These are phyloP conservation scores for Hyla sarda DNA, from an alignment of 2,113 vertebrate species.

Conservation along the genomic window DNA sequence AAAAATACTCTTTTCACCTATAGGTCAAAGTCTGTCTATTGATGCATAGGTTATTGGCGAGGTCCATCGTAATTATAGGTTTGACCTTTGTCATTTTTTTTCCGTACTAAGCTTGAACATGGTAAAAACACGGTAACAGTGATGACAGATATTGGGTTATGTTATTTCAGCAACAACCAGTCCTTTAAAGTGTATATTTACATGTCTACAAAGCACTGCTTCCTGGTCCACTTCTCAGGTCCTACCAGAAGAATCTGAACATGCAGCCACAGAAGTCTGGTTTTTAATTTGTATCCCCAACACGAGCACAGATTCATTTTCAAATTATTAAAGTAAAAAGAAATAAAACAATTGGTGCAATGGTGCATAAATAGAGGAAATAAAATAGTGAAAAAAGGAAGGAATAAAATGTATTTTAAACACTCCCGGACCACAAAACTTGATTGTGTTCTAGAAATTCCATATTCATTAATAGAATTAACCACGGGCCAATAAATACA, in stretches of 20 bases:
- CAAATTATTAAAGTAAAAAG: conserved; percentile 56
- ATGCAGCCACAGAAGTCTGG: not conserved
- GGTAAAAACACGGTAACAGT: not conserved
- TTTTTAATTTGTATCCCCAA: conserved; percentile 48
- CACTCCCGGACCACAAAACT: conserved; percentile 55
- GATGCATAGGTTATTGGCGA: not conserved
- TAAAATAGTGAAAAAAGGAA: conserved; percentile 36
- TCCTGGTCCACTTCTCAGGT: not conserved
- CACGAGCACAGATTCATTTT: conserved; percentile 28
- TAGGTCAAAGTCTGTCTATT: not conserved
- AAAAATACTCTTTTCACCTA: no score
- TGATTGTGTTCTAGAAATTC: conserved; percentile 58
- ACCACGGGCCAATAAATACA: conserved; percentile 58
- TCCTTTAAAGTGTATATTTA: conserved; percentile 32
- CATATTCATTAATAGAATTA: conserved; percentile 61
- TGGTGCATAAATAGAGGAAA: conserved; percentile 53
- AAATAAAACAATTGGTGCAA: conserved; percentile 57
- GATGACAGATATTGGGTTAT: conserved; percentile 28
- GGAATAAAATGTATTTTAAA: conserved; percentile 60
- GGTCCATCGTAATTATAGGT: not conserved
- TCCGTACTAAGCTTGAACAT: not conserved
- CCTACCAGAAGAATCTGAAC: conserved; percentile 3
- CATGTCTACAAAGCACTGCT: not conserved
- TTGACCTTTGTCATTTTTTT: not conserved
- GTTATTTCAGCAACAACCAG: conserved; percentile 21